Percentiles rank a stretch among this genome's conserved stretches.
These are phyloP conservation scores for Ceyx melanurus DNA, from an alignment of 2,113 vertebrate genomes.

Conservation along the genomic window DNA sequence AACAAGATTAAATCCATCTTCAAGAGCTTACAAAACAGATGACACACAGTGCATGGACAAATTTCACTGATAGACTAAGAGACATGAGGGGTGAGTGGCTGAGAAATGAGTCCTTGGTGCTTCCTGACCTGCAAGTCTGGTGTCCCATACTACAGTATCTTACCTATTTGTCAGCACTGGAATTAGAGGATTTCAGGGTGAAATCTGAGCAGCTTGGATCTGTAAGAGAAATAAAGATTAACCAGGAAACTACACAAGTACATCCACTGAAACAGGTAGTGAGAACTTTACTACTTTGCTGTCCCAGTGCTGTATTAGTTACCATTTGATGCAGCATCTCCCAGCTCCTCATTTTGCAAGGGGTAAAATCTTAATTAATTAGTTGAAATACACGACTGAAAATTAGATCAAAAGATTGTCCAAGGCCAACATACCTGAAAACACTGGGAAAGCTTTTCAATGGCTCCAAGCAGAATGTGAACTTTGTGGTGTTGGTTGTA, in stretches of 20 bases:
- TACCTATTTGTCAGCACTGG: background rate
- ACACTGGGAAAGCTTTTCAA: background rate
- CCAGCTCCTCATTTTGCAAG: background rate
- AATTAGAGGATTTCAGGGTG: background rate
- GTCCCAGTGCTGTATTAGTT: background rate
- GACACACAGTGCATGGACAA: background rate
- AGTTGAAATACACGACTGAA: background rate
- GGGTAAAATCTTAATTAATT: background rate
- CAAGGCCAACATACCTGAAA: background rate
- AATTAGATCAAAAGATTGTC: background rate
- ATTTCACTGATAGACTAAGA: background rate
- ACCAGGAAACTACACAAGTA: background rate
- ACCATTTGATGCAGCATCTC: background rate
- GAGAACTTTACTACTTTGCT: background rate
- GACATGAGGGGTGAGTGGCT: background rate
- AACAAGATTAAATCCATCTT: background rate
- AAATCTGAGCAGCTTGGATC: background rate
- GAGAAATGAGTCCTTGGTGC: background rate
- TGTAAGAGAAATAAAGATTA: background rate
- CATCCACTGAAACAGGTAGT: background rate
- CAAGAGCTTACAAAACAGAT: background rate
- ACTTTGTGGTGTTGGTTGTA: slow-evolving; percentile 13
- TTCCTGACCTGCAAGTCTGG: background rate
- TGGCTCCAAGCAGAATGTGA: slow-evolving; percentile 27
- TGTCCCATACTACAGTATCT: background rate